phyloP scores from a whole-genome alignment of 2,113 vertebrate genomes.

The Dasyornis broadbenti region DNA sequence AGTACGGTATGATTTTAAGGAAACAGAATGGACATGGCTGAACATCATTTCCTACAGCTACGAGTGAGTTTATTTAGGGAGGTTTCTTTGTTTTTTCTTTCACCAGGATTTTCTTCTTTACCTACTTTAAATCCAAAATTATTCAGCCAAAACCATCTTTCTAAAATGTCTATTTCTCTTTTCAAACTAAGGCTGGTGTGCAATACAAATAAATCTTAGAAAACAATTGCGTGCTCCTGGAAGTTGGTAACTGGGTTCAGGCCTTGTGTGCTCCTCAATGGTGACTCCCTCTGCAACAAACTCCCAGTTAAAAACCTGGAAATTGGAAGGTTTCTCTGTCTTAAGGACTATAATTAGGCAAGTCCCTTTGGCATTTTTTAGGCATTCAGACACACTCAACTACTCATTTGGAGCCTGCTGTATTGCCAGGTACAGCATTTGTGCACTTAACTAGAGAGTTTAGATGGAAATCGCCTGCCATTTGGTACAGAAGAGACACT shows the following conservation, averaged over 20 bases:
- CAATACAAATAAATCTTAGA: background rate
- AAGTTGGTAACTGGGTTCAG: background rate
- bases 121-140: background rate
- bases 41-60: background rate
- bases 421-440: background rate
- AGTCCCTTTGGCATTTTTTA: background rate
- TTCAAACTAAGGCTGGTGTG: background rate
- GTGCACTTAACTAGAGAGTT: background rate
- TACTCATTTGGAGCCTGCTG: background rate
- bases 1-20: background rate
- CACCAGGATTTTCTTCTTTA: background rate
- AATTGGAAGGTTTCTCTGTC: background rate
- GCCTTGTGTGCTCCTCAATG: background rate
- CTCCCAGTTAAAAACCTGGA: background rate
- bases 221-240: background rate
- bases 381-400: background rate
- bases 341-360: background rate
- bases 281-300: background rate
- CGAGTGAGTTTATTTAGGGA: background rate
- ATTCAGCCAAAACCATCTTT: background rate
- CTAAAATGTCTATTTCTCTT: background rate
- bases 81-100: background rate
- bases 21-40: background rate
- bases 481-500: background rate
- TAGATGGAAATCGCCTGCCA: background rate